phyloP scores from a whole-genome alignment of 2,113 vertebrate species.

The Procavia capensis region DNA sequence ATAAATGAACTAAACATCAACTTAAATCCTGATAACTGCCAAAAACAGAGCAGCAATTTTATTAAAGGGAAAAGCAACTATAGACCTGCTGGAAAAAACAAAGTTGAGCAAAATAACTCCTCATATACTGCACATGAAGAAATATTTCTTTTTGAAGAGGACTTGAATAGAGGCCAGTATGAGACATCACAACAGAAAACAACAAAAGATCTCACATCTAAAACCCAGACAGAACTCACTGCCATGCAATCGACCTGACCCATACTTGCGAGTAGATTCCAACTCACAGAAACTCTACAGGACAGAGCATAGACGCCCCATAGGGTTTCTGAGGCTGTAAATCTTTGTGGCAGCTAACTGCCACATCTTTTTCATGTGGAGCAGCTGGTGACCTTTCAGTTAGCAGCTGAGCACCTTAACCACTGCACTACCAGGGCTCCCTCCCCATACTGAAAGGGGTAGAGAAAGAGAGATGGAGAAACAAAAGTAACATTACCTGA shows the following conservation, averaged over 20 bases:
- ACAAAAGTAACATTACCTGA: not conserved
- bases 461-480: not conserved
- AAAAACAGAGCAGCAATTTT: slow-evolving; percentile 48
- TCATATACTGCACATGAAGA: not conserved
- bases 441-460: not conserved
- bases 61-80: not conserved
- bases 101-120: not conserved
- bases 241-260: too few species aligned
- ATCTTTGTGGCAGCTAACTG: too few species aligned
- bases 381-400: too few species aligned
- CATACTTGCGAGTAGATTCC: too few species aligned
- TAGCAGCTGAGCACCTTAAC: too few species aligned
- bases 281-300: too few species aligned
- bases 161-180: not conserved
- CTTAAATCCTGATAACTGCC: slow-evolving; percentile 27
- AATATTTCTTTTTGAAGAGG: not conserved
- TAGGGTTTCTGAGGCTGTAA: too few species aligned
- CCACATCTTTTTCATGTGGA: too few species aligned
- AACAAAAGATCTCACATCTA: not conserved
- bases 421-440: too few species aligned
- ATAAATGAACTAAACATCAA: slow-evolving; percentile 23
- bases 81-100: not conserved
- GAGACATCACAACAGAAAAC: not conserved
- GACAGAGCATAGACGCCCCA: too few species aligned
- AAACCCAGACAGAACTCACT: not conserved